Evolutionary conservation across 2,113 vertebrate genomes (phyloP).

Genomic region (Cynocephalus volans): DNA sequence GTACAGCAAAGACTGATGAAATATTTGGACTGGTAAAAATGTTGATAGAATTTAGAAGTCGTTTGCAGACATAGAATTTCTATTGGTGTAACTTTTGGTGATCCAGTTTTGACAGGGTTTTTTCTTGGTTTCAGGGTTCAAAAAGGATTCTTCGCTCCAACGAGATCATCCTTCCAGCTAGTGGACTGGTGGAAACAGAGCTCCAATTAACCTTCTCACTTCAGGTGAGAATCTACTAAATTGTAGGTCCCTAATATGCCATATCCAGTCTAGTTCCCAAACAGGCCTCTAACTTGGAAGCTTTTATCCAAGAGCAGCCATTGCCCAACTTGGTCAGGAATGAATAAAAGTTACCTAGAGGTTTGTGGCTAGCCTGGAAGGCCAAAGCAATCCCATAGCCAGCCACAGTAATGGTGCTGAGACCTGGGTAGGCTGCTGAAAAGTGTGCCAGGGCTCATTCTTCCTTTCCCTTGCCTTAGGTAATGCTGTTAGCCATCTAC

Average conservation of each 20-base stretch:
- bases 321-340: background rate
- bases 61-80: background rate
- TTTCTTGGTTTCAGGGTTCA: slow-evolving; percentile 91
- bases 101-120: background rate
- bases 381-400: background rate
- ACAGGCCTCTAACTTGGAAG: background rate
- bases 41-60: background rate
- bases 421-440: background rate
- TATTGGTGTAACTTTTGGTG: slow-evolving; percentile 79
- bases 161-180: slow-evolving; percentile 94
- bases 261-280: too few species aligned
- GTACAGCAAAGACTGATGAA: background rate
- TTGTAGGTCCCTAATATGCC: background rate
- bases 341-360: background rate
- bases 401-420: background rate
- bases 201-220: slow-evolving; percentile 96
- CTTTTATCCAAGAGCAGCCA: background rate
- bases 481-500: background rate
- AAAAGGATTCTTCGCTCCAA: slow-evolving; percentile 96
- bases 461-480: background rate
- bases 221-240: slow-evolving; percentile 88
- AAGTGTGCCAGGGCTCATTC: background rate
- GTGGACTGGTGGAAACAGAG: slow-evolving; percentile 94
- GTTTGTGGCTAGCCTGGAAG: background rate
- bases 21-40: background rate